A percentile compares a stretch with the other conserved stretches of the same genome.
Evolutionary conservation across 2,797 vertebrate species (phyloP).

Genomic region (Austrolebias charrua): DNA sequence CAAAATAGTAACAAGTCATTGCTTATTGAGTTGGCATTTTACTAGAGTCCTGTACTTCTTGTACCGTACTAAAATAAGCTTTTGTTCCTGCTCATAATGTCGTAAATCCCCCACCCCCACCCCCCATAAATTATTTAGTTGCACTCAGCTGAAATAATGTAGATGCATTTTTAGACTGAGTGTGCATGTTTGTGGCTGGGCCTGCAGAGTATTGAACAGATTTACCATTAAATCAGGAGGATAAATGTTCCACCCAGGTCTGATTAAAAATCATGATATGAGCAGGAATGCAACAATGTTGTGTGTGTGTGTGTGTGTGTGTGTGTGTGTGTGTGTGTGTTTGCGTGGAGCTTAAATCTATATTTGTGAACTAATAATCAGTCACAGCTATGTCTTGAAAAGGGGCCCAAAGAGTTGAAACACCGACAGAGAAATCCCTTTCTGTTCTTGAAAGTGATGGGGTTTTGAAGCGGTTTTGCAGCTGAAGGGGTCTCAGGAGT

Average conservation of each 20-base stretch:
- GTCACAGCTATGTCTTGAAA: conserved; percentile 20
- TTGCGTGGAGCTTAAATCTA: conserved; percentile 24
- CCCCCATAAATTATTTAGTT: conserved; percentile 66
- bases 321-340: conserved; percentile 2
- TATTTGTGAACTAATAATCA: conserved; percentile 32
- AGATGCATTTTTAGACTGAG: conserved; percentile 43
- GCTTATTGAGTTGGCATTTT: conserved; percentile 41
- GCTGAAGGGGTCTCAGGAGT: conserved; percentile 21
- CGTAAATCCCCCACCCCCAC: conserved; percentile 46
- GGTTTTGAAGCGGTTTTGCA: conserved; percentile 20
- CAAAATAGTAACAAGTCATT: conserved; percentile 47
- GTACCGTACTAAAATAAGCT: conserved; percentile 37
- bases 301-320: conserved; percentile 18
- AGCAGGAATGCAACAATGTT: conserved; percentile 20
- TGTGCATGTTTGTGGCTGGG: conserved; percentile 44
- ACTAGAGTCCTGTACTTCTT: conserved; percentile 30
- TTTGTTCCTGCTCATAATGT: conserved; percentile 45
- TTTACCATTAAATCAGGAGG: conserved; percentile 65
- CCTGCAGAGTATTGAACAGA: conserved; percentile 63
- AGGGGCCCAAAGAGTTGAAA: conserved; percentile 11
- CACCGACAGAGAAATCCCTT: conserved; percentile 41
- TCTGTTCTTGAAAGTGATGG: conserved; percentile 20
- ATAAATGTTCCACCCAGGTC: conserved; percentile 61
- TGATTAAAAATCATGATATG: conserved; percentile 59
- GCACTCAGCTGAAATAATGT: conserved; percentile 58